Conservation (phyloP, 2,113 vertebrate species). For the Laticauda colubrina region DNA sequence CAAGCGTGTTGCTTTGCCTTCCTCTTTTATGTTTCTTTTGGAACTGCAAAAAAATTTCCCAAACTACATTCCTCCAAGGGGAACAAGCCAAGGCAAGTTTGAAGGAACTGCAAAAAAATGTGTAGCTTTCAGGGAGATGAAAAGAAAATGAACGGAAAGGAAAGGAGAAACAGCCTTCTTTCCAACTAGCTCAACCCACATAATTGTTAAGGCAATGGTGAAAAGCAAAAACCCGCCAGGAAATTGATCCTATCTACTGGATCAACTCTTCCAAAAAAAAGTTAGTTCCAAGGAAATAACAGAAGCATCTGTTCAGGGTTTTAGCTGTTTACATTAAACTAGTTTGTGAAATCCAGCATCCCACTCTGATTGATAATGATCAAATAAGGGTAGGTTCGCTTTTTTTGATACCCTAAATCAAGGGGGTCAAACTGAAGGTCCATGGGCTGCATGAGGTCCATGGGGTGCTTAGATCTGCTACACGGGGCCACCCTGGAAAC, state of each 20-base stretch:
- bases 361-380: neutral
- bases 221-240: slow-evolving; percentile 13
- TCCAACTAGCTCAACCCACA: slow-evolving; percentile 31
- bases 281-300: neutral
- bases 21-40: slow-evolving; percentile 39
- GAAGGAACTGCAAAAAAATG: neutral
- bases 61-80: slow-evolving; percentile 47
- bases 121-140: slow-evolving; percentile 19
- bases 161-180: slow-evolving; percentile 25
- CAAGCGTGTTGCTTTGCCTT: slow-evolving; percentile 51
- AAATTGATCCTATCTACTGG: neutral
- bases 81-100: slow-evolving; percentile 59
- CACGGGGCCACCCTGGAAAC: no score
- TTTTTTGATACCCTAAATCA: neutral
- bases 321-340: neutral
- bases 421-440: no score
- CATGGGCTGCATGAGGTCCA: no score
- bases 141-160: neutral
- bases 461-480: no score
- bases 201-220: neutral
- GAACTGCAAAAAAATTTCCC: slow-evolving; percentile 57
- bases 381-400: neutral
- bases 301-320: neutral
- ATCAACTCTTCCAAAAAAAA: slow-evolving; percentile 14
- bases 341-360: neutral